Percentiles rank a stretch among this genome's conserved stretches.
These are phyloP conservation scores for Corvus hawaiiensis DNA, from an alignment of 2,113 vertebrate genomes.

Conservation along the genomic window DNA sequence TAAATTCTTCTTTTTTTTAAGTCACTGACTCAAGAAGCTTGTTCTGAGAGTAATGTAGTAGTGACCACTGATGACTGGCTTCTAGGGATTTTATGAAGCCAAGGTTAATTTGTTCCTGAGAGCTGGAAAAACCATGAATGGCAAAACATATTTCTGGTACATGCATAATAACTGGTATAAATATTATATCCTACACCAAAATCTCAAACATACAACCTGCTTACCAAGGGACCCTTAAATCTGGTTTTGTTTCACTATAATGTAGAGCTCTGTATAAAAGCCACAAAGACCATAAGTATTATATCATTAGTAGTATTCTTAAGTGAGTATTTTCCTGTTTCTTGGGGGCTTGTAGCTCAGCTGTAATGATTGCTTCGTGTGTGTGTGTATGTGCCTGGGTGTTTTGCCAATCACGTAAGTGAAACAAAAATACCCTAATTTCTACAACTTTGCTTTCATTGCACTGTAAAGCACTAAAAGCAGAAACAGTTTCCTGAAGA, in stretches of 20 bases:
- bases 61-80: neutral
- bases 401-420: slow-evolving; percentile 6
- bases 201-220: neutral
- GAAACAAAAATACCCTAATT: slow-evolving; percentile 49
- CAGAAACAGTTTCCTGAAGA: slow-evolving; percentile 65
- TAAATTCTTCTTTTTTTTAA: neutral
- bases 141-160: neutral
- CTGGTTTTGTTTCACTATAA: neutral
- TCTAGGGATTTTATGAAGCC: neutral
- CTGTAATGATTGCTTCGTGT: neutral
- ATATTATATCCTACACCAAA: neutral
- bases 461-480: slow-evolving; percentile 50
- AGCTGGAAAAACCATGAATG: neutral
- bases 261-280: neutral
- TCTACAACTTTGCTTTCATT: slow-evolving; percentile 40
- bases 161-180: neutral
- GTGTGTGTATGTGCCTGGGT: neutral
- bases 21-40: neutral
- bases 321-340: slow-evolving; percentile 18
- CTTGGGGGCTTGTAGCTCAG: neutral
- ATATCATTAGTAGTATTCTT: neutral
- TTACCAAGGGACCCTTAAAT: neutral
- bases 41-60: neutral
- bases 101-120: slow-evolving; percentile 7
- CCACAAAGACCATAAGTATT: neutral